Conservation (phyloP, 1,140 invertebrate species). For the Bombus impatiens region DNA sequence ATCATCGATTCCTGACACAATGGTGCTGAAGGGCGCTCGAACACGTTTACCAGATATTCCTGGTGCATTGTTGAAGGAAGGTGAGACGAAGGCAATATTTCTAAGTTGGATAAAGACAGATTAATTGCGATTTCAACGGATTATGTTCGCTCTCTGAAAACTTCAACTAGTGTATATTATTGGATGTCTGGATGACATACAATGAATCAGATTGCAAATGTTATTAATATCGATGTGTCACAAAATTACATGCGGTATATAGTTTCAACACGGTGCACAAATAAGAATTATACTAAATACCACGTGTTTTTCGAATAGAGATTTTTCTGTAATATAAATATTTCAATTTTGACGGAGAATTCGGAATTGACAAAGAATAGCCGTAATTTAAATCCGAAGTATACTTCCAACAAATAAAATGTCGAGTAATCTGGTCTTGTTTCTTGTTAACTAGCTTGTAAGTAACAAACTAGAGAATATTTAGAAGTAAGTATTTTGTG, state of each 20-base stretch:
- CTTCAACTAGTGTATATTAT: not conserved
- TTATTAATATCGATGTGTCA: not conserved
- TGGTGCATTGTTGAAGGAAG: constrained; percentile 60
- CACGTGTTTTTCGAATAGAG: not conserved
- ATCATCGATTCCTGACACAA: not conserved
- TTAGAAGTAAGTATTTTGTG: not conserved
- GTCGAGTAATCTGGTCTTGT: not conserved
- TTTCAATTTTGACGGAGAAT: not conserved
- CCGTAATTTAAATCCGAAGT: no score
- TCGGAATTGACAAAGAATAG: not conserved
- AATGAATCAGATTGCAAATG: not conserved
- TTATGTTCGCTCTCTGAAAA: not conserved
- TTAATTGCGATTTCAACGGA: not conserved
- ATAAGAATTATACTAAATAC: no score
- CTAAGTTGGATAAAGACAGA: no score
- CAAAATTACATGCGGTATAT: not conserved
- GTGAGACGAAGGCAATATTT: constrained; percentile 8
- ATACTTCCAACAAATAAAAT: no score
- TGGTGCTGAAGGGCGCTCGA: constrained; percentile 32
- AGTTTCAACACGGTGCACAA: not conserved
- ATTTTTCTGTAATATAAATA: not conserved
- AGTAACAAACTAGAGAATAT: not conserved
- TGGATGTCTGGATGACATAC: not conserved
- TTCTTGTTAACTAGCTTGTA: not conserved
- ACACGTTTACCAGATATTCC: constrained; percentile 47